A percentile compares a stretch with the other conserved stretches of the same genome.
Evolutionary conservation across 2,888 invertebrate genomes (phyloP).

Genomic region (Oscheius sp.): DNA sequence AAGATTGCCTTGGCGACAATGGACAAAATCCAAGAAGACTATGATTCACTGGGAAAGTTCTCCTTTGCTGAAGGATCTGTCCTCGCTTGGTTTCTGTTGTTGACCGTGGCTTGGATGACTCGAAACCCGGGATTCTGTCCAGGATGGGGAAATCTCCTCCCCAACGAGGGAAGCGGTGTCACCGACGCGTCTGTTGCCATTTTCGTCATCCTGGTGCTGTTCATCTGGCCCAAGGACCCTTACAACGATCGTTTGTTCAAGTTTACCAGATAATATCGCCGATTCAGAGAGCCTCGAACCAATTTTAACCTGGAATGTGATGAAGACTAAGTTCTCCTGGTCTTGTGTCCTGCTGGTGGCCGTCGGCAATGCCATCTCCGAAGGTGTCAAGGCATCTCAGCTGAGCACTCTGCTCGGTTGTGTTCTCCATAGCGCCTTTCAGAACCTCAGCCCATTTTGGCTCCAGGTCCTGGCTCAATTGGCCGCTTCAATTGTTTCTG

Average conservation of each 20-base stretch:
- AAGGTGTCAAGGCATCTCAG: conserved; percentile 51
- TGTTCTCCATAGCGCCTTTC: not conserved
- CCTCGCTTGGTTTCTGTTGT: conserved; percentile 20
- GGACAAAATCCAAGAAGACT: conserved; percentile 17
- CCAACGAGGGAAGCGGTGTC: not conserved
- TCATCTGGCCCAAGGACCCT: conserved; percentile 47
- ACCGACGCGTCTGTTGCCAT: conserved; percentile 43
- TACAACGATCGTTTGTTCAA: not conserved
- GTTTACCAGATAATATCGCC: not conserved
- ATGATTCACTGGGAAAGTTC: conserved; percentile 12
- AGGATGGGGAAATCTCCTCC: conserved; percentile 24
- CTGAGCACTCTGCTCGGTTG: conserved; percentile 9
- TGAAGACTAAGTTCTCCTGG: conserved; percentile 55
- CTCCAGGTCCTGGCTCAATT: conserved; percentile 48
- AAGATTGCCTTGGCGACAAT: not conserved
- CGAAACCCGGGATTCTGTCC: conserved; percentile 32
- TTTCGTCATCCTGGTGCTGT: conserved; percentile 38
- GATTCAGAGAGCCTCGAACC: conserved; percentile 26
- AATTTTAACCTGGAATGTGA: conserved; percentile 54
- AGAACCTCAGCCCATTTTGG: conserved; percentile 14
- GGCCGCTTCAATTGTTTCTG: conserved; percentile 53
- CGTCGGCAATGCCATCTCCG: conserved; percentile 55
- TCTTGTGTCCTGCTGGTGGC: conserved; percentile 53
- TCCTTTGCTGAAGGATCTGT: conserved; percentile 33
- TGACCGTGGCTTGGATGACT: conserved; percentile 22